Evolutionary conservation across 2,113 vertebrate species (phyloP).

Genomic region (Nyctereutes procyonoides): DNA sequence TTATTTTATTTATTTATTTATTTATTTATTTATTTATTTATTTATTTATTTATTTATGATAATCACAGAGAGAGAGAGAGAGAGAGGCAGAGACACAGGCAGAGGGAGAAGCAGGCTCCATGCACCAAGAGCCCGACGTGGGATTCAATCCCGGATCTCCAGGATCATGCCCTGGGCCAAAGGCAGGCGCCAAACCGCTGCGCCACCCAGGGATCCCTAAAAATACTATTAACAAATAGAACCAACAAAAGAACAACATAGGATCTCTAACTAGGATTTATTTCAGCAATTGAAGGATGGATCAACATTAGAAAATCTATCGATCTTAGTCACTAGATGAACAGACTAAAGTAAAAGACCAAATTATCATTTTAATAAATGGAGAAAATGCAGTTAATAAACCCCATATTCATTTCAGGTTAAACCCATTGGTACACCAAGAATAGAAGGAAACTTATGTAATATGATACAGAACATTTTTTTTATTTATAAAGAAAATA

Average conservation of each 20-base stretch:
- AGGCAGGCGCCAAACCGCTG: too few relatives aligned
- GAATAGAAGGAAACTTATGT: not conserved
- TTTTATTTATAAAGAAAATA: not conserved
- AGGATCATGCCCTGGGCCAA: too few relatives aligned
- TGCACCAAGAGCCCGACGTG: too few relatives aligned
- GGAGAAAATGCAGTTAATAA: not conserved
- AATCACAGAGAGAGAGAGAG: too few relatives aligned
- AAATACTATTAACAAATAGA: slow-evolving; percentile 29
- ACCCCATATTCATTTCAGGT: not conserved
- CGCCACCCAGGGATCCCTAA: too few relatives aligned
- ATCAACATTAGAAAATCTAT: not conserved
- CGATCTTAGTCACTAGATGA: not conserved
- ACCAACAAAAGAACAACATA: not conserved
- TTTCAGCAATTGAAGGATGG: slow-evolving; percentile 41
- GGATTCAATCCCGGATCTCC: too few relatives aligned
- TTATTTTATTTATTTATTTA: too few relatives aligned
- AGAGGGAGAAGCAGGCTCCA: too few relatives aligned
- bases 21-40: too few relatives aligned
- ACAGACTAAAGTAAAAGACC: slow-evolving; percentile 30
- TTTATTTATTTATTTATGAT: too few relatives aligned
- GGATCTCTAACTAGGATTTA: slow-evolving; percentile 34
- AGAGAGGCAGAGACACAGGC: too few relatives aligned
- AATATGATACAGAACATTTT: not conserved
- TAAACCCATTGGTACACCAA: not conserved
- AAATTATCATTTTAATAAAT: slow-evolving; percentile 31